These are phyloP conservation scores for Dipus sagitta DNA, from an alignment of 2,797 vertebrate genomes.

Conservation along the genomic window DNA sequence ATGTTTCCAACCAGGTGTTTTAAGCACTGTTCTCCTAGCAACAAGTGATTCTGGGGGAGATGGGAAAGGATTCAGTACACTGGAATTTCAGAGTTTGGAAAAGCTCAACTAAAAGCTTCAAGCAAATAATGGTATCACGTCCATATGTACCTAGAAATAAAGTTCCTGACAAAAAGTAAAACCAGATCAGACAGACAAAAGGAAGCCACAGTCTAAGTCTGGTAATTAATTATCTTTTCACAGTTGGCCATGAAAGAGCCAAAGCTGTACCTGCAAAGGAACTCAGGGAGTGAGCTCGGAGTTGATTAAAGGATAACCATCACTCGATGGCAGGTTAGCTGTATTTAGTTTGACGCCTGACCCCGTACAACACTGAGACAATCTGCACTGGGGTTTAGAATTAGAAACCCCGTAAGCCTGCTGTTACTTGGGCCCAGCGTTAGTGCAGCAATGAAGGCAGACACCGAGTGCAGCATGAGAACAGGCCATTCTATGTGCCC, in stretches of 20 bases:
- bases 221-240: neutral
- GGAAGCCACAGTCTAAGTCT: neutral
- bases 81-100: constrained; percentile 13
- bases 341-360: constrained; percentile 1
- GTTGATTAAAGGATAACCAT: neutral
- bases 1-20: neutral
- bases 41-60: constrained; percentile 35
- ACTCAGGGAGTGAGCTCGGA: neutral
- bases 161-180: constrained; percentile 40
- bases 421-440: neutral
- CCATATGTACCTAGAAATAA: constrained; percentile 52
- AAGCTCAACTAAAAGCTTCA: constrained; percentile 40
- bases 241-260: neutral
- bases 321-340: neutral
- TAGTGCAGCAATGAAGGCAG: neutral
- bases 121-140: neutral
- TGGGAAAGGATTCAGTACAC: neutral
- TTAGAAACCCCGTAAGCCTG: neutral
- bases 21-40: neutral
- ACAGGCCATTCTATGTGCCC: neutral
- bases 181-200: neutral
- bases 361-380: neutral
- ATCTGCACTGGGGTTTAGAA: constrained; percentile 19
- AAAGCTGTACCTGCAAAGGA: neutral
- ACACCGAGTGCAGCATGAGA: neutral